These are phyloP conservation scores for Notothenia coriiceps DNA, from an alignment of 2,113 vertebrate genomes.

Conservation along the genomic window DNA sequence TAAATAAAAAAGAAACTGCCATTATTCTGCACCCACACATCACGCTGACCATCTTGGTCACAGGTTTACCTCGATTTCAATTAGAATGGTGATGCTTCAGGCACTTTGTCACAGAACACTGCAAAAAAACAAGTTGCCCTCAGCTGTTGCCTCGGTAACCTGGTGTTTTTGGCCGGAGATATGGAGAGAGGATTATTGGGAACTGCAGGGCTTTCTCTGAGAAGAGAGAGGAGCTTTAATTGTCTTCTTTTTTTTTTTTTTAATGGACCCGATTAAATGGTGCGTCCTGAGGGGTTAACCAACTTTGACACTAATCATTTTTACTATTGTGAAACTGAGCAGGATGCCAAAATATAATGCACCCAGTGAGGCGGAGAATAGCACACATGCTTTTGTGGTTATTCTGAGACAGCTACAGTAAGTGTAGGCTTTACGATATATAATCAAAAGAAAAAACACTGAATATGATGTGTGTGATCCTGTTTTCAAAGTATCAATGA, in stretches of 20 bases:
- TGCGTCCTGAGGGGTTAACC: constrained; percentile 25
- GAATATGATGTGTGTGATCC: constrained; percentile 1
- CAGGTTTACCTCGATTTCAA: constrained; percentile 17
- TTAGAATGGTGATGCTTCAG: constrained; percentile 30
- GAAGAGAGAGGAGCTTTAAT: constrained; percentile 41
- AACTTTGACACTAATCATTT: constrained; percentile 18
- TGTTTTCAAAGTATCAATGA: not conserved
- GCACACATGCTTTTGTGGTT: not conserved
- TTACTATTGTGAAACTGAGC: not conserved
- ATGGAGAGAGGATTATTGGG: constrained; percentile 24
- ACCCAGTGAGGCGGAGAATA: not conserved
- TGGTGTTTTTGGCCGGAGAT: constrained; percentile 45
- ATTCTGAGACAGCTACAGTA: constrained; percentile 3
- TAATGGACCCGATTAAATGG: constrained; percentile 38
- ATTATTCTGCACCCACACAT: constrained; percentile 13
- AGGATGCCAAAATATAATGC: not conserved
- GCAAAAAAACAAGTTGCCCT: not conserved
- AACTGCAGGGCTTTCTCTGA: constrained; percentile 26
- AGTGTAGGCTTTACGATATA: not conserved
- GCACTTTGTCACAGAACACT: constrained; percentile 11
- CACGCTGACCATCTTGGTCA: constrained; percentile 27
- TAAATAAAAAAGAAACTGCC: not conserved
- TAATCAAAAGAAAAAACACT: constrained; percentile 8
- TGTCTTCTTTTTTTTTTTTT: constrained; percentile 19
- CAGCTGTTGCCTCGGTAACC: constrained; percentile 56